Percentiles rank a stretch among this genome's conserved stretches.
Conservation (phyloP, 2,797 vertebrate genomes). For the Triplophysa yarkandensis region DNA sequence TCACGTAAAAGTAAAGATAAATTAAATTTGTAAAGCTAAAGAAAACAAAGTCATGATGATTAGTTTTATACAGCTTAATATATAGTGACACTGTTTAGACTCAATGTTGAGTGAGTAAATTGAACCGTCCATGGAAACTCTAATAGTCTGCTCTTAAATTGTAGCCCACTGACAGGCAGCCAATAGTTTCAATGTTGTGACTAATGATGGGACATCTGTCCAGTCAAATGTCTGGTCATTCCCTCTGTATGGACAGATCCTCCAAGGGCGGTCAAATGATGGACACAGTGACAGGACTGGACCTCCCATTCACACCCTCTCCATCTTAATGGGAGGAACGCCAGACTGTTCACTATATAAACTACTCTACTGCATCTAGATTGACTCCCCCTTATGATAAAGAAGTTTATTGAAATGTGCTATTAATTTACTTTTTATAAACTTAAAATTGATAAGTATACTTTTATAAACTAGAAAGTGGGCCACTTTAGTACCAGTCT, state of each 20-base stretch:
- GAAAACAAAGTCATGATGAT: neutral
- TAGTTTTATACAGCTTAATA: slow-evolving; percentile 22
- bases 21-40: neutral
- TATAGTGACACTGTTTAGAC: slow-evolving; percentile 14
- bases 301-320: slow-evolving; percentile 49
- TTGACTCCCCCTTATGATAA: slow-evolving; percentile 29
- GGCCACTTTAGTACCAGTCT: no score
- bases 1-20: neutral
- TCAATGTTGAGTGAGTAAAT: slow-evolving; percentile 21
- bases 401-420: no score
- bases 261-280: slow-evolving; percentile 64
- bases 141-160: slow-evolving; percentile 27
- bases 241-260: slow-evolving; percentile 59
- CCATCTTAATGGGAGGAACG: slow-evolving; percentile 46
- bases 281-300: slow-evolving; percentile 42
- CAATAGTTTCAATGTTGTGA: slow-evolving; percentile 57
- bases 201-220: slow-evolving; percentile 60
- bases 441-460: no score
- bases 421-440: no score
- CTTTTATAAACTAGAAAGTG: no score
- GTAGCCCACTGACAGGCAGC: slow-evolving; percentile 47
- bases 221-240: slow-evolving; percentile 63
- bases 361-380: slow-evolving; percentile 7
- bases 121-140: slow-evolving; percentile 27
- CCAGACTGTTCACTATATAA: slow-evolving; percentile 31